Percentiles rank a stretch among this genome's conserved stretches.
phyloP scores from a whole-genome alignment of 2,888 invertebrate genomes.

The Eulithis testata region DNA sequence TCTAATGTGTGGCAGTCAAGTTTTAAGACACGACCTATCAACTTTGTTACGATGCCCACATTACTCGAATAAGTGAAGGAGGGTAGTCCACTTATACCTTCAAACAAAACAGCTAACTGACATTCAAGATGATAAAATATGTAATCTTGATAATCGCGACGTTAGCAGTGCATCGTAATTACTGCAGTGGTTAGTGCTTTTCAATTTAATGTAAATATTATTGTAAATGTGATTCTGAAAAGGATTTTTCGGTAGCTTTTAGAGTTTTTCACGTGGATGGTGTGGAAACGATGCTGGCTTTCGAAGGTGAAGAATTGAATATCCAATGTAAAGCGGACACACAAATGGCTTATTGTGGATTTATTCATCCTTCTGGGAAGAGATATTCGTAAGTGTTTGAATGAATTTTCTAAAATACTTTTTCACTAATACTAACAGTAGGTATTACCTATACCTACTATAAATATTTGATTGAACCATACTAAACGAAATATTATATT shows the following conservation, averaged over 20 bases:
- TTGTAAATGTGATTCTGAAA: neutral
- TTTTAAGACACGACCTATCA: conserved; percentile 50
- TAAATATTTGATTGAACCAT: too few relatives aligned
- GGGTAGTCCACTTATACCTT: conserved; percentile 49
- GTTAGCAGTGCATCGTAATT: conserved; percentile 6
- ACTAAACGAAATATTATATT: too few relatives aligned
- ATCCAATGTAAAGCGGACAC: conserved; percentile 68
- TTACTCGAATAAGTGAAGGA: conserved; percentile 35
- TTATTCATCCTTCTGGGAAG: conserved; percentile 71
- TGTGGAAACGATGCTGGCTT: conserved; percentile 66
- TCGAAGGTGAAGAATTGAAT: conserved; percentile 64
- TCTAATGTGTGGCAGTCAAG: conserved; percentile 25
- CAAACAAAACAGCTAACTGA: conserved; percentile 17
- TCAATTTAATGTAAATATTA: neutral
- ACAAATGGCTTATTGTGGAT: conserved; percentile 75
- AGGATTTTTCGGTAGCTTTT: conserved; percentile 54
- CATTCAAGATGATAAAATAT: conserved; percentile 23
- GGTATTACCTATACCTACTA: too few relatives aligned
- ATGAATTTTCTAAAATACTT: conserved; percentile 25
- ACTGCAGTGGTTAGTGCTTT: conserved; percentile 24
- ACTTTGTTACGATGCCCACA: conserved; percentile 42
- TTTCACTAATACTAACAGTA: too few relatives aligned
- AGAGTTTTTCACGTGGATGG: conserved; percentile 63
- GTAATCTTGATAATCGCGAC: conserved; percentile 9
- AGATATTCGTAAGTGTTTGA: conserved; percentile 70